phyloP scores from a whole-genome alignment of 2,797 vertebrate genomes.

The Pseudocheirus occidentalis region DNA sequence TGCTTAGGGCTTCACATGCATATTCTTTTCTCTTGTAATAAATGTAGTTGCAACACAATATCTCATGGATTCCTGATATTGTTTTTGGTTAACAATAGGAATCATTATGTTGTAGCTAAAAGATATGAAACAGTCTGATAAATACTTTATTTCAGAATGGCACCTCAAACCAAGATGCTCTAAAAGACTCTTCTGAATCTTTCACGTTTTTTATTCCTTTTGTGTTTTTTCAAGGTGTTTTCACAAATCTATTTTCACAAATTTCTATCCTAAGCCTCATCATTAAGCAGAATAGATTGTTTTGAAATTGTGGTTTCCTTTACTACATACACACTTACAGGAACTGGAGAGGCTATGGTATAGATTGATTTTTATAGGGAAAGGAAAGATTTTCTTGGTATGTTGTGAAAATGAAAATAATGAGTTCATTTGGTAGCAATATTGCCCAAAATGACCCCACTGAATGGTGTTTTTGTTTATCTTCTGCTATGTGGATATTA shows the following conservation, averaged over 20 bases:
- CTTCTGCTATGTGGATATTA: conserved; percentile 5
- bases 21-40: neutral
- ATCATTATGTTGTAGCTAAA: neutral
- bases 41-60: neutral
- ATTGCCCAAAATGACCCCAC: conserved; percentile 28
- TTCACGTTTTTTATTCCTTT: conserved; percentile 5
- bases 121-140: neutral
- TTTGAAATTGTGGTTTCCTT: conserved; percentile 63
- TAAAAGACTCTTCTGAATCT: neutral
- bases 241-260: conserved; percentile 30
- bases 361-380: conserved; percentile 25
- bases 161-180: conserved; percentile 13
- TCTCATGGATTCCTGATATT: neutral
- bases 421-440: conserved; percentile 30
- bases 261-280: neutral
- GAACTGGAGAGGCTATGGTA: conserved; percentile 48
- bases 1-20: neutral
- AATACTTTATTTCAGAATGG: conserved; percentile 1
- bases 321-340: conserved; percentile 9
- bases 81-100: neutral
- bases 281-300: conserved; percentile 46
- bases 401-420: conserved; percentile 55
- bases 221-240: conserved; percentile 56
- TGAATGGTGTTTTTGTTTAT: conserved; percentile 51
- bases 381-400: conserved; percentile 51